Evolutionary conservation across 2,888 invertebrate genomes (phyloP), one percentile per base, ranked within the genome.

Genomic region (Eristalis pertinax): DNA sequence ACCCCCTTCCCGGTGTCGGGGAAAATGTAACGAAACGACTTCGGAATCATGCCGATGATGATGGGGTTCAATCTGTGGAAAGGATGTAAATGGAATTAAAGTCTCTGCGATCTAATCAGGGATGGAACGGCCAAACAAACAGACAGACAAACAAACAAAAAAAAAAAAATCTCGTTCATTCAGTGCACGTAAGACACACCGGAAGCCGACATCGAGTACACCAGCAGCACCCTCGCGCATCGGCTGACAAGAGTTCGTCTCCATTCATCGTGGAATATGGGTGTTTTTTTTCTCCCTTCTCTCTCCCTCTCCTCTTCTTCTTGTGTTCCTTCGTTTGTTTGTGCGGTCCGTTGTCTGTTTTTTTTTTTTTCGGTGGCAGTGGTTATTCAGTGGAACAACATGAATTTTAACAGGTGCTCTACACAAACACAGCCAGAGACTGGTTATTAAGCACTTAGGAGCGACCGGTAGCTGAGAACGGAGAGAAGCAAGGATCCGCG

Each of bases 331-430:
- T 38, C 38, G 38, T 13, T 13, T 38, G 4, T 38, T 38, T 38
- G 38, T 38, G 2, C 13, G 38, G n/a, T n/a, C n/a, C 10, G 10
- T 50, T 50, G 38, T 38, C 8, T 38, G 19, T 70, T 15, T 32
- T 32, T 15, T 38, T 2, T 38, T 10, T 70, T 15, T 32, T 32
- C 8, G 13, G 43, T 62, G 43, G 8, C 13, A 7, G 50, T 50
- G 50, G 50, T 19, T 26, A 76, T 68, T 32, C 68, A 62, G 3
- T 68, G 62, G 76, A 76, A 76, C 62, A 68, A n/a, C 8, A 50
- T 60, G 43, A 29, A 35, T 43, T 56, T 70, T 68, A 50, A 76
- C 76, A 68, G 62, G 62, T 76, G 68, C 38, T 35, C 19, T 22
- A 26, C 10, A 50, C 50, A 7, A 7, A 19, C 19, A 50, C 50